Evolutionary conservation across 2,797 vertebrate genomes (phyloP).

Genomic region (Eupleurogrammus muticus): DNA sequence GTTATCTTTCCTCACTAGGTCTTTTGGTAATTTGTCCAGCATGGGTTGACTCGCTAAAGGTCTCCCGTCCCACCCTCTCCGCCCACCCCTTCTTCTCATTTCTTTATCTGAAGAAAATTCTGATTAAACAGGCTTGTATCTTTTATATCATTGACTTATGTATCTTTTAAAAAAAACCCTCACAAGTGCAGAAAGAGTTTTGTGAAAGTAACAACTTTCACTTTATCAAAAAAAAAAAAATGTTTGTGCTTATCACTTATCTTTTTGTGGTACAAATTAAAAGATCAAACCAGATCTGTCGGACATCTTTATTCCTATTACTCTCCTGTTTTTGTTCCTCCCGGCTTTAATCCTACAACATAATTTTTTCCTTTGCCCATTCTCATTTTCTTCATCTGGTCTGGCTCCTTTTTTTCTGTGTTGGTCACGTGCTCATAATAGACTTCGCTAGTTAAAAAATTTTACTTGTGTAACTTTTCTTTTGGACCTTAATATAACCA

Average conservation of each 20-base stretch:
- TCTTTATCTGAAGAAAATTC: conserved; percentile 60
- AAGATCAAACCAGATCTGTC: conserved; percentile 2
- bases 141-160: conserved; percentile 44
- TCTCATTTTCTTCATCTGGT: background rate
- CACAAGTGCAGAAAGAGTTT: conserved; percentile 35
- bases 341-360: conserved; percentile 1
- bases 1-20: conserved; percentile 74
- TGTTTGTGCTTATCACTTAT: conserved; percentile 15
- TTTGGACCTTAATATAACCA: background rate
- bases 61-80: conserved; percentile 53
- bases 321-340: background rate
- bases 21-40: conserved; percentile 79
- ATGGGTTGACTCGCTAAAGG: conserved; percentile 71
- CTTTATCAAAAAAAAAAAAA: background rate
- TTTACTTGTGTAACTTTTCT: too few species aligned
- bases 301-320: background rate
- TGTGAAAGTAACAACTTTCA: conserved; percentile 22
- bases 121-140: conserved; percentile 62
- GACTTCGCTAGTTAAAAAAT: background rate
- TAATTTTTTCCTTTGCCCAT: background rate
- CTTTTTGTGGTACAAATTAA: conserved; percentile 17
- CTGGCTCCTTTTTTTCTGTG: background rate
- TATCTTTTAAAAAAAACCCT: conserved; percentile 12
- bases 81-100: conserved; percentile 45
- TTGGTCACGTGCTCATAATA: background rate